Evolutionary conservation across 2,888 invertebrate species (phyloP).

Genomic region (Diadegma fenestrale): DNA sequence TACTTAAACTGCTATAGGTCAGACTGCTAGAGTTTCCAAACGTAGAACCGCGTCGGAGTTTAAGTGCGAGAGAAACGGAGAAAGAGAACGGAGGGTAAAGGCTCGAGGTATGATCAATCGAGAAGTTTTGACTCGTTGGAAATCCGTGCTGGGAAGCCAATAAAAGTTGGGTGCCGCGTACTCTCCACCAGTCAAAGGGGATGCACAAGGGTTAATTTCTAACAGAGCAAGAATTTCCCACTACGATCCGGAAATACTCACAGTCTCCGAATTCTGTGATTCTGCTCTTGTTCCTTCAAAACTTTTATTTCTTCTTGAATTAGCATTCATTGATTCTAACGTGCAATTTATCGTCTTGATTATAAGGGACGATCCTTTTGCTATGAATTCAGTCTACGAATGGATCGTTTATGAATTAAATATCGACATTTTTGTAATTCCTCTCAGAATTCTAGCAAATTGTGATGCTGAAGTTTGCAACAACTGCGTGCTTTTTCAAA

Average conservation of each 20-base stretch:
- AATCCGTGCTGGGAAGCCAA: conserved; percentile 58
- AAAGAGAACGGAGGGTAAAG: conserved; percentile 10
- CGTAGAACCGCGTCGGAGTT: background rate
- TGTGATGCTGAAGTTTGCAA: too few species aligned
- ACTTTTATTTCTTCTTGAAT: background rate
- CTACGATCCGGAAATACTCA: background rate
- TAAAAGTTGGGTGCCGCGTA: conserved; percentile 50
- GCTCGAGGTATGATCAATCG: conserved; percentile 59
- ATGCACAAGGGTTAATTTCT: conserved; percentile 30
- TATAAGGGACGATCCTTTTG: background rate
- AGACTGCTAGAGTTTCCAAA: conserved; percentile 29
- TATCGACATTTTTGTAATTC: too few species aligned
- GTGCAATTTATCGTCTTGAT: background rate
- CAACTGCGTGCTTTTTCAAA: too few species aligned
- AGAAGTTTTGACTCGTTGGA: conserved; percentile 54
- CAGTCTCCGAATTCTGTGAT: background rate
- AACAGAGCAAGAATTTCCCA: background rate
- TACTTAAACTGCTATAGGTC: conserved; percentile 52
- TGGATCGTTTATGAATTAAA: too few species aligned
- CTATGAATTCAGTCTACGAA: background rate
- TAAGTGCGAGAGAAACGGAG: background rate
- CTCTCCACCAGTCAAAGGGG: conserved; percentile 4
- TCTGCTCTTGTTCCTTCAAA: background rate
- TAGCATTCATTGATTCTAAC: background rate
- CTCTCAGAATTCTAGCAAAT: too few species aligned